These are phyloP conservation scores for Craterocephalus amniculus DNA, from an alignment of 2,797 vertebrate genomes.

Conservation along the genomic window DNA sequence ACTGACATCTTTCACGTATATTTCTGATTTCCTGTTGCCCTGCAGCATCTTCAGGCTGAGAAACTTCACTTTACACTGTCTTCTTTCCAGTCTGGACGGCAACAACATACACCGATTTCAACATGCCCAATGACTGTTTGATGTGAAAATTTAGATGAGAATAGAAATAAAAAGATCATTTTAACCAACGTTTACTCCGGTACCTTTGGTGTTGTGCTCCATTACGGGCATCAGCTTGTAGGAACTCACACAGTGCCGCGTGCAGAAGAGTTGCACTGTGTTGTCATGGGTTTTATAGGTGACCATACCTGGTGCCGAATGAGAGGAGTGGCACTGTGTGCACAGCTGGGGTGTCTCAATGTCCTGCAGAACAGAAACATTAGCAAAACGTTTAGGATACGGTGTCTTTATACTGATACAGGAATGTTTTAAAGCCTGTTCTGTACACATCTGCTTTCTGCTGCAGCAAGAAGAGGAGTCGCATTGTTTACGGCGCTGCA, in stretches of 20 bases:
- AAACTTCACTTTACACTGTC: too few species aligned
- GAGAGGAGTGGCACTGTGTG: conserved; percentile 17
- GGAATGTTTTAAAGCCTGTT: too few species aligned
- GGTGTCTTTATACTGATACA: background rate
- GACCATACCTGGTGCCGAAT: conserved; percentile 23
- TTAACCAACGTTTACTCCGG: background rate
- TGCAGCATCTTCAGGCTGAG: too few species aligned
- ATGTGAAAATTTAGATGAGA: too few species aligned
- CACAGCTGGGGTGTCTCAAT: conserved; percentile 1
- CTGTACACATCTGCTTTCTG: too few species aligned
- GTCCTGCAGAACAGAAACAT: conserved; percentile 21
- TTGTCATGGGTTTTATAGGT: background rate
- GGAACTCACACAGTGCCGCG: conserved; percentile 13
- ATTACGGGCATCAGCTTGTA: background rate
- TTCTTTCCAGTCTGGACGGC: too few species aligned
- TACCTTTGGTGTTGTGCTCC: background rate
- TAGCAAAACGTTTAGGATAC: background rate
- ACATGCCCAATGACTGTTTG: too few species aligned
- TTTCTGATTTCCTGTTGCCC: too few species aligned
- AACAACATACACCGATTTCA: too few species aligned
- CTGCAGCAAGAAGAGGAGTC: too few species aligned
- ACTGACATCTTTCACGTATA: too few species aligned
- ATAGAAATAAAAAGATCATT: background rate
- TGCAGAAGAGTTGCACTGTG: conserved; percentile 52
- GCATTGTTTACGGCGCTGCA: too few species aligned